These are phyloP conservation scores for Aporophyla nigra DNA, from an alignment of 2,888 invertebrate species.

Conservation along the genomic window DNA sequence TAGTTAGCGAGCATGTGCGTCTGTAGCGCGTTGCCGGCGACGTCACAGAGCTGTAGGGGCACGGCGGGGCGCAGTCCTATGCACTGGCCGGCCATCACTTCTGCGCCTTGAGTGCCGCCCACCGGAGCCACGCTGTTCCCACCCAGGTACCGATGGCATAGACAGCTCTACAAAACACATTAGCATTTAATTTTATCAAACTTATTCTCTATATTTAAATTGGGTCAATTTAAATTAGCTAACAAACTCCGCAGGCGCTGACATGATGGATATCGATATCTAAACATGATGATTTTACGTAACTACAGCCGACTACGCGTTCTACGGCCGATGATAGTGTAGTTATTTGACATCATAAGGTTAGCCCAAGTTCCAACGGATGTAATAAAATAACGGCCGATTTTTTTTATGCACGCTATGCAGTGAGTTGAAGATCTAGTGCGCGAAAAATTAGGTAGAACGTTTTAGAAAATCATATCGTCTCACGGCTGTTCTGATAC, in stretches of 20 bases:
- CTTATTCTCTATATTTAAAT: not conserved
- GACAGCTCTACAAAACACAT: conserved; percentile 78
- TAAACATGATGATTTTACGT: not conserved
- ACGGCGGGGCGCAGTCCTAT: conserved; percentile 87
- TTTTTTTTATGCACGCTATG: too few relatives aligned
- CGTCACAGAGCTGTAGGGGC: conserved; percentile 95
- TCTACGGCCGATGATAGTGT: not conserved
- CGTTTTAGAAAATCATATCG: not conserved
- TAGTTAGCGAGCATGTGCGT: conserved; percentile 95
- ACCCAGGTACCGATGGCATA: conserved; percentile 86
- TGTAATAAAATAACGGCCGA: too few relatives aligned
- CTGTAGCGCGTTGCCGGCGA: conserved; percentile 94
- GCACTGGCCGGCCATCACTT: conserved; percentile 87
- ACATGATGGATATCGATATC: not conserved
- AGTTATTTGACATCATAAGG: not conserved
- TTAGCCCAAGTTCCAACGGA: too few relatives aligned
- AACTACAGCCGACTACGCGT: not conserved
- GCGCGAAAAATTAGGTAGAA: too few relatives aligned
- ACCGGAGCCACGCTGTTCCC: conserved; percentile 68
- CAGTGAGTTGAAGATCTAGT: too few relatives aligned
- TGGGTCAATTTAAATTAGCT: not conserved
- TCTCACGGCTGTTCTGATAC: not conserved
- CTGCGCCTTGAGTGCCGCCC: conserved; percentile 86
- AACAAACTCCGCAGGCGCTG: not conserved
- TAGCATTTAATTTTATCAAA: not conserved